Base-by-base conservation (phyloP, 2,888 invertebrate species). In the Cephus sareptanus region DNA sequence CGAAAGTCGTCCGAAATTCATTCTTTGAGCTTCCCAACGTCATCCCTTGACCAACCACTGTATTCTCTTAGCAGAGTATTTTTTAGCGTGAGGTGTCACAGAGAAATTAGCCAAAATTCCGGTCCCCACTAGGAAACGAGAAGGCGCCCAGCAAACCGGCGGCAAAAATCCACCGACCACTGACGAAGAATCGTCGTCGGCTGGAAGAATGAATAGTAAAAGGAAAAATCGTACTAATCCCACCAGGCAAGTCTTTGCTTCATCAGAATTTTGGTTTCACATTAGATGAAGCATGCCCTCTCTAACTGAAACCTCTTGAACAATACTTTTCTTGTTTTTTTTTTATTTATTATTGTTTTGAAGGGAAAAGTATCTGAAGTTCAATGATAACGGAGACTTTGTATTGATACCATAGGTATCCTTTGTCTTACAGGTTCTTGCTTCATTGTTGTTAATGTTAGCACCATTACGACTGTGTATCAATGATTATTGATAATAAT, bases 181-280 rank as follows among this genome's bases (percentile, higher is more conserved):
- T 87, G 88, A 86, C 88, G 87, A 91, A 83, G 87, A 90, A 85
- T 79, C 86, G 71, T 87, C 87, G 83, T 88, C 85, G 85, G 92
- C 90, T 91, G 92, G 92, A 90, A 92, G 89, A 92, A 94, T 94
- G 92, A 95, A 95, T 95, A 96, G 96, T 92, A 96, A 94, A 93
- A 95, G 96, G 93, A 97, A 96, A 94, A 96, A 94, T 93, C 95
- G 96, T 92, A 94, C 96, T 90, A 95, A 95, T 91, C 93, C 95
- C 89, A 94, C 95, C 91, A 95, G 96, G 95, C 95, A 93, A 92
- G 56, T 56, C 6, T 15, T 56, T 56, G 56, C 56, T 56, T 9
- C 56, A 56, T 56, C 56, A 56, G 56, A 40, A 23, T 56, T 56
- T 56, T 23, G 56, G 9, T 56, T 56, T 56, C 56, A 23, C 9